Conservation (phyloP, 2,113 vertebrate genomes). For the Hemiprocne comata region DNA sequence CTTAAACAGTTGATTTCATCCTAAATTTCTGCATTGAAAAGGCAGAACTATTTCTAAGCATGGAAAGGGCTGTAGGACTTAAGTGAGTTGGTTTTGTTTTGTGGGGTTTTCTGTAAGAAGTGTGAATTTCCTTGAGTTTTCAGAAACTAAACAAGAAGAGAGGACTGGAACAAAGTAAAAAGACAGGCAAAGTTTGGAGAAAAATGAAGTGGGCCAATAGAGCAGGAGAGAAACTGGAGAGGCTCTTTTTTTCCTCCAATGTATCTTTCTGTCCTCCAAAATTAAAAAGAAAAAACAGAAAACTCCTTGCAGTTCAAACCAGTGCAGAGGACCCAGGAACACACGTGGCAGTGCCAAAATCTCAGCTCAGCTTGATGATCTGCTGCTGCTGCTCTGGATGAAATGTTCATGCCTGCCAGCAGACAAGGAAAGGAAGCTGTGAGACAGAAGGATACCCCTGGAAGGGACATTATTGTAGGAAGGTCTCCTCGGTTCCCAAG, state of each 20-base stretch:
- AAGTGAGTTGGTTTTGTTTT: rapidly evolving
- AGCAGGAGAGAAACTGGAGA: neutral
- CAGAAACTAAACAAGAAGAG: neutral
- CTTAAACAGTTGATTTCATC: neutral
- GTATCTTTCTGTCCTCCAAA: neutral
- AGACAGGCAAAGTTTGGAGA: neutral
- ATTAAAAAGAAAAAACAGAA: neutral
- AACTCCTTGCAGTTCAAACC: neutral
- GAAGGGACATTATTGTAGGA: neutral
- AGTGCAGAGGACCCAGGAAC: neutral
- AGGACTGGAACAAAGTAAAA: neutral
- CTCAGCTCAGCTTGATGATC: neutral
- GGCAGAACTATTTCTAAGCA: neutral
- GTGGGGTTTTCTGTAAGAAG: neutral
- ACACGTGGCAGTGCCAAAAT: neutral
- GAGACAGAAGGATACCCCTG: neutral
- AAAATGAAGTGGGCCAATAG: neutral
- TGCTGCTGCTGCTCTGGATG: neutral
- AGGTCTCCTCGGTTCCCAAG: neutral
- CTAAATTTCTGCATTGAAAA: neutral
- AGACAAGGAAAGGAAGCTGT: neutral
- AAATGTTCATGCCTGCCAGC: neutral
- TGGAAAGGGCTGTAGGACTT: neutral
- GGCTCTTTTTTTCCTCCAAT: neutral
- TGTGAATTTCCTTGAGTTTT: neutral